Conservation (phyloP, 2,113 vertebrate genomes). For the Malurus elegans region DNA sequence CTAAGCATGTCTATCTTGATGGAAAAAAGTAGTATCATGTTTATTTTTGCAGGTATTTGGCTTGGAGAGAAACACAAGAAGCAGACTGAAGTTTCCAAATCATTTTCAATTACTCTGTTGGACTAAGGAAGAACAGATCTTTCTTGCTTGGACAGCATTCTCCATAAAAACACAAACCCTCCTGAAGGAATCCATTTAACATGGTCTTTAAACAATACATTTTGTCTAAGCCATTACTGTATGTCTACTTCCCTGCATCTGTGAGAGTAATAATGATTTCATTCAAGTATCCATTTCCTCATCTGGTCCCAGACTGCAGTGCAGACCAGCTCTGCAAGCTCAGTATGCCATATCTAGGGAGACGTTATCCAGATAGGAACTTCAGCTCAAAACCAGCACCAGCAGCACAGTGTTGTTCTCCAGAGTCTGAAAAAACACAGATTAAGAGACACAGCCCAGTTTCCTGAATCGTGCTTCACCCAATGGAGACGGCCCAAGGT, state of each 20-base stretch:
- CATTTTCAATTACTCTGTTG: background rate
- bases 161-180: background rate
- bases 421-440: background rate
- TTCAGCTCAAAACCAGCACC: background rate
- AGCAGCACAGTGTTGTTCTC: background rate
- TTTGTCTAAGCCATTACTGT: constrained; percentile 18
- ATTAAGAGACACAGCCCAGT: background rate
- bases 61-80: background rate
- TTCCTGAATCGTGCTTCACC: background rate
- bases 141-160: background rate
- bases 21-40: background rate
- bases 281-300: constrained; percentile 40
- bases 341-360: background rate
- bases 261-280: constrained; percentile 30
- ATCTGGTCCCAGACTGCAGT: background rate
- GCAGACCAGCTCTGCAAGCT: background rate
- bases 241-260: constrained; percentile 5
- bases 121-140: constrained; percentile 14
- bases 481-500: background rate
- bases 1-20: background rate
- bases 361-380: background rate
- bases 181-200: constrained; percentile 22
- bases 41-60: constrained; percentile 29
- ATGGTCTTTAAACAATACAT: constrained; percentile 34
- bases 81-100: background rate